Evolutionary conservation across 2,888 invertebrate species (phyloP).

Genomic region (Callosobruchus maculatus): DNA sequence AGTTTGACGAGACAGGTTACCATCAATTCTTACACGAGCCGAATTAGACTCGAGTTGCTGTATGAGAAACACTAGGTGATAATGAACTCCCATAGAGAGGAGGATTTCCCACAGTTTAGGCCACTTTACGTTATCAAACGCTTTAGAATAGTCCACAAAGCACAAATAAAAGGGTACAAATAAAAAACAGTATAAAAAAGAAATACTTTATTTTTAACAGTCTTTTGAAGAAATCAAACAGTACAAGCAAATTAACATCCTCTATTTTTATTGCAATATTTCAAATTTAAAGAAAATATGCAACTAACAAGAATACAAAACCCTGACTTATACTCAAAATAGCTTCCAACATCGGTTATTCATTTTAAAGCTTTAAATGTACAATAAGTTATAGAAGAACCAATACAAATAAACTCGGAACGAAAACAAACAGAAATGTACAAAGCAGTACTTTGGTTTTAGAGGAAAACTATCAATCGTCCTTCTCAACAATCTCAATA

Average conservation of each 20-base stretch:
- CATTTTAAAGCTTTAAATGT: background rate
- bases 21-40: no score
- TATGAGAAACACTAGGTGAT: no score
- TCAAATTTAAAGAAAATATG: background rate
- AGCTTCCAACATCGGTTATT: background rate
- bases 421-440: background rate
- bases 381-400: background rate
- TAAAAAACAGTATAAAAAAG: constrained; percentile 2
- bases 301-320: background rate
- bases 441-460: constrained; percentile 13
- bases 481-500: constrained; percentile 44
- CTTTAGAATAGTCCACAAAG: no score
- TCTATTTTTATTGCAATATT: background rate
- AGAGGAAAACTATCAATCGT: constrained; percentile 35
- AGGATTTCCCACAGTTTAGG: no score
- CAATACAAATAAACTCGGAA: background rate
- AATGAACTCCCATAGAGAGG: no score
- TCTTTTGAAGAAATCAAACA: constrained; percentile 9
- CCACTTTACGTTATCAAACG: no score
- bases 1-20: no score
- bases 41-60: no score
- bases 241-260: constrained; percentile 7
- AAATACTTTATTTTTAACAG: constrained; percentile 14
- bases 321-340: background rate
- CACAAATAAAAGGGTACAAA: no score